Base-by-base conservation (phyloP, 2,113 vertebrate genomes). In the Lampris megalopsis region DNA sequence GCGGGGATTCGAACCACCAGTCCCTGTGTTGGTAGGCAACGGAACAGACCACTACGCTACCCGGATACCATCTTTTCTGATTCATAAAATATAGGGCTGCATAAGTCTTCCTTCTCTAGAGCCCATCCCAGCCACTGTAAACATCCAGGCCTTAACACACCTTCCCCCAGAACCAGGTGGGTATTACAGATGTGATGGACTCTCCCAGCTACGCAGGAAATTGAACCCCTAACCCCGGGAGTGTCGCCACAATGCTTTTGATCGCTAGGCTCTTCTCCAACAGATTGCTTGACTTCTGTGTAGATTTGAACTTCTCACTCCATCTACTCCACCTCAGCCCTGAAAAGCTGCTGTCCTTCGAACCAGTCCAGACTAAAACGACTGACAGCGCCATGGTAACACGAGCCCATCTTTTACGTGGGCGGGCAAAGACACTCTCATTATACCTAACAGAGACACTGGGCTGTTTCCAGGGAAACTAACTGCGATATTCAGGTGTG, bases 381-480 rank as follows among this genome's bases (percentile, higher is more conserved):
- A 71, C 69, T 57, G 62, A 77, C 52, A 77, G 79, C 64, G 36
- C 89, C 92, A 92, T 91, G 89, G 92, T 79, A 93, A 93, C 92
- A 63, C 69, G 77, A 88, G 82, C 75, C 73, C 84, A 75, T 82
- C 80, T 77, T 81, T 42, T 68, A 77, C 66, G 86, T 89, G 88
- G 85, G 84, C 73, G 85, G 83, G 71, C 80, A 88, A 87, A 82
- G 77, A 68, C 82, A 73, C 59, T 81, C 62, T 88, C 82, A 86
- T 91, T 88, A 85, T 69, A 80, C 68, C 81, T 89, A 85, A 87
- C 80, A 82, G 83, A 90, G 83, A 69, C 60, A 58, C 83, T 77
- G 82, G 83, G 79, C 80, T 80, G 90, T 94, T 94, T 89, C 93
- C 89, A 92, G 71, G 89, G 93, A 88, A 89, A 94, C 90, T 47